Evolutionary conservation across 2,113 vertebrate species (phyloP), one percentile per base, ranked within the genome.

Genomic region (Epinephelus fuscoguttatus): DNA sequence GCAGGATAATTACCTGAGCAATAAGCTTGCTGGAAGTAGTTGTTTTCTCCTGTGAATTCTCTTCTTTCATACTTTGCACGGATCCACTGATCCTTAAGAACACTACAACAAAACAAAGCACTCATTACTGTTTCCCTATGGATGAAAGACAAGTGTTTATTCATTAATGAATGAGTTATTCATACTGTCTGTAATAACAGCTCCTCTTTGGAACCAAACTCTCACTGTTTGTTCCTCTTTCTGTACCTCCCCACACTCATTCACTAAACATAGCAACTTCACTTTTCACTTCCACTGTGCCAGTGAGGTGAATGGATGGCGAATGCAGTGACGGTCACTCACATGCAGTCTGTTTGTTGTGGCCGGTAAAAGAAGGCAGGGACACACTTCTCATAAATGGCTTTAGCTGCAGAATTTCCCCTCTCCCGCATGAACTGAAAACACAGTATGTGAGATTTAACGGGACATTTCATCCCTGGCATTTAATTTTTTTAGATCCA

Each of bases 31-130:
- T 89, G 92, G 60, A 84, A 70, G 59, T 70, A 70, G 78, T 84
- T 84, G 71, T 80, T 94, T 68, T 95, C 94, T 59, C 94, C 96
- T 30, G 95, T 95, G 95, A 98, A 99, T 86, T 98, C 97, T 85
- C 87, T 93, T 88, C 96, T 95, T 90, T 98, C 97, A 50, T 99
- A 99, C 91, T 99, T 99, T 69, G 97, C 97, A 87, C 96, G 96
- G 87, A 98, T 98, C 98, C 98, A 98, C 13, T 99, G 97, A 70
- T 98, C 96, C 85, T 89, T 97, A 86, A 99, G 96, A 83, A 97
- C 96, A 62, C 98, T 98, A 88, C 49, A 78, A 90, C 21, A 81
- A 19, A 62, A 11, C 37, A 70, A n/a, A 71, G 53, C 17, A 23
- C 0, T 0, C 4, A 23, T 67, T 50, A 62, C n/a, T 0, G 4